Conservation (phyloP, 2,888 invertebrate genomes). For the Latrodectus hesperus region DNA sequence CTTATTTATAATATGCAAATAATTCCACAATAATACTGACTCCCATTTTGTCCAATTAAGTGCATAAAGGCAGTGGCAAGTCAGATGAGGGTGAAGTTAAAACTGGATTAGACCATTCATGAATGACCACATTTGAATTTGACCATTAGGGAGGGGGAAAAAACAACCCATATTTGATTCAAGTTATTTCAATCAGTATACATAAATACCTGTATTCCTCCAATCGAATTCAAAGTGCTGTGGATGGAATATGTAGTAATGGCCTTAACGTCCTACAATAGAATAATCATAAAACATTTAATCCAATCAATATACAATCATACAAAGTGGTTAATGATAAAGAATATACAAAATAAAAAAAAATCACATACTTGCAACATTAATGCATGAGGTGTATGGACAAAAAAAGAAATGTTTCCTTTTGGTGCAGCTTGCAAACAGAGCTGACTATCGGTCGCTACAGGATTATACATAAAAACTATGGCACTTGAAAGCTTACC, state of each 20-base stretch:
- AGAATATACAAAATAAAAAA: background rate
- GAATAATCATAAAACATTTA: slow-evolving; percentile 34
- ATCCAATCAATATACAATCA: background rate
- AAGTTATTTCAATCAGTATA: background rate
- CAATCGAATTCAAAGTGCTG: slow-evolving; percentile 98
- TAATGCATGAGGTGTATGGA: slow-evolving; percentile 98
- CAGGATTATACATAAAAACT: slow-evolving; percentile 99
- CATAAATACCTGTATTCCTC: slow-evolving; percentile 84
- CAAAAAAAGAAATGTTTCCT: slow-evolving; percentile 97
- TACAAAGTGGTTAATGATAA: background rate
- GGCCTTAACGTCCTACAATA: slow-evolving; percentile 87
- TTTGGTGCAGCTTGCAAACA: slow-evolving; percentile 99
- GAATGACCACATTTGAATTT: too few species aligned
- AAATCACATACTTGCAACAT: slow-evolving; percentile 86
- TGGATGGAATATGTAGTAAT: slow-evolving; percentile 99
- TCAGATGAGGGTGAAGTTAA: too few species aligned
- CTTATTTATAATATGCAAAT: too few species aligned
- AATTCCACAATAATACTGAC: too few species aligned
- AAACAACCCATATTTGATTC: too few species aligned
- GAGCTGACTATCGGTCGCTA: slow-evolving; percentile 98
- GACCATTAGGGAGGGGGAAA: too few species aligned
- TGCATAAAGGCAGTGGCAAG: too few species aligned
- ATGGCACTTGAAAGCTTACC: slow-evolving; percentile 97
- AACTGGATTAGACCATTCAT: too few species aligned
- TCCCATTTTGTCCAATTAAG: too few species aligned